Evolutionary conservation across 2,888 invertebrate species (phyloP).

Genomic region (Yponomeuta plumbellus): DNA sequence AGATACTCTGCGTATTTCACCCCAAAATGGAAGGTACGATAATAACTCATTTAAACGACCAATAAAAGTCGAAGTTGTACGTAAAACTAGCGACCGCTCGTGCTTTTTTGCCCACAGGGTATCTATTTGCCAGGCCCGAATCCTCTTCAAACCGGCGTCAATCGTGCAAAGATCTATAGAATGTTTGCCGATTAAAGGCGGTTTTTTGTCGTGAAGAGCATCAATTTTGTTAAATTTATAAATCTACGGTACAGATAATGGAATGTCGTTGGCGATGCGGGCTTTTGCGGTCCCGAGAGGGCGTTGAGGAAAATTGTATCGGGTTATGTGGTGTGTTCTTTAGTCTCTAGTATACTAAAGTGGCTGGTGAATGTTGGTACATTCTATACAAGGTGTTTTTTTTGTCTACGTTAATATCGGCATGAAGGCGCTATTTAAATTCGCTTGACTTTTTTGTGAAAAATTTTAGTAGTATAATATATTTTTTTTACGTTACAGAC

Average conservation of each 20-base stretch:
- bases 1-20: slow-evolving; percentile 29
- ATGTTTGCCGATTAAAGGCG: background rate
- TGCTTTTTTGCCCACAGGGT: slow-evolving; percentile 24
- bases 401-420: too few relatives aligned
- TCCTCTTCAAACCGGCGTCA: background rate
- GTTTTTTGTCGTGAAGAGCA: background rate
- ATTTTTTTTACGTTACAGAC: too few relatives aligned
- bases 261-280: background rate
- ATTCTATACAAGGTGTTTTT: too few relatives aligned
- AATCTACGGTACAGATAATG: slow-evolving; percentile 15
- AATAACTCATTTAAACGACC: slow-evolving; percentile 54
- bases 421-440: too few relatives aligned
- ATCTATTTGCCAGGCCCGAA: slow-evolving; percentile 17
- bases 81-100: slow-evolving; percentile 40
- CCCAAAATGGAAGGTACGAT: slow-evolving; percentile 41
- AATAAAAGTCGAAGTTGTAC: slow-evolving; percentile 52
- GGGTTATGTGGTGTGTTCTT: background rate
- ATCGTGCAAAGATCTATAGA: background rate
- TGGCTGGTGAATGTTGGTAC: too few relatives aligned
- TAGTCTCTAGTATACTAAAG: too few relatives aligned
- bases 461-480: too few relatives aligned
- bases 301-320: background rate
- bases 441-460: too few relatives aligned
- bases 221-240: slow-evolving; percentile 11
- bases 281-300: background rate